A percentile compares a stretch with the other conserved stretches of the same genome.
Conservation (phyloP, 2,113 vertebrate genomes). For the Lepus americanus region DNA sequence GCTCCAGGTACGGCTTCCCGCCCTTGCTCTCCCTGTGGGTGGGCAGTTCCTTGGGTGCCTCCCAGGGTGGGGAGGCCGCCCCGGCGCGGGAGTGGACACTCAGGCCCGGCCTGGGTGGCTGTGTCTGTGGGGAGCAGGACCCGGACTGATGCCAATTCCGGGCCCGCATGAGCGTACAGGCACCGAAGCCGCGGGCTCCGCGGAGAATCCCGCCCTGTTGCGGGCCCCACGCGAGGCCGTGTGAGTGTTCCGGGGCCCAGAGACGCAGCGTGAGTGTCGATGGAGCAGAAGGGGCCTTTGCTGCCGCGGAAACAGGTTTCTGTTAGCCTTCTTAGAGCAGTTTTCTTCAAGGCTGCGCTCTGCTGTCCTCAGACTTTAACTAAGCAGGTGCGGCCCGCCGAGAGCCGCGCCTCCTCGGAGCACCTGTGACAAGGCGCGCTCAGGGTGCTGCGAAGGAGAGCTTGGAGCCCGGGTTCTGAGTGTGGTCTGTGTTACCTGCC, state of each 20-base stretch:
- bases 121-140: no score
- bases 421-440: conserved; percentile 12
- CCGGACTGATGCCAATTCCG: no score
- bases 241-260: neutral
- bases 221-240: no score
- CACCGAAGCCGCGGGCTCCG: no score
- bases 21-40: no score
- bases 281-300: neutral
- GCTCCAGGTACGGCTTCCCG: no score
- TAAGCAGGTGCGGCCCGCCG: conserved; percentile 2
- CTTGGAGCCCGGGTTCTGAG: neutral
- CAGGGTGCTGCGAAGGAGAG: neutral
- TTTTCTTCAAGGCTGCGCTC: neutral
- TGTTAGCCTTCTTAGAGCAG: neutral
- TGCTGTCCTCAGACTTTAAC: conserved; percentile 53
- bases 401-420: neutral
- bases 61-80: no score
- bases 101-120: no score
- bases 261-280: neutral
- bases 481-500: neutral
- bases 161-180: no score
- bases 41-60: no score
- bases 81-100: no score
- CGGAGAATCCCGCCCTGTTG: no score
- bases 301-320: neutral